A percentile compares a stretch with the other conserved stretches of the same genome.
These are phyloP conservation scores for Channa maculata DNA, from an alignment of 2,113 vertebrate genomes.

Conservation along the genomic window DNA sequence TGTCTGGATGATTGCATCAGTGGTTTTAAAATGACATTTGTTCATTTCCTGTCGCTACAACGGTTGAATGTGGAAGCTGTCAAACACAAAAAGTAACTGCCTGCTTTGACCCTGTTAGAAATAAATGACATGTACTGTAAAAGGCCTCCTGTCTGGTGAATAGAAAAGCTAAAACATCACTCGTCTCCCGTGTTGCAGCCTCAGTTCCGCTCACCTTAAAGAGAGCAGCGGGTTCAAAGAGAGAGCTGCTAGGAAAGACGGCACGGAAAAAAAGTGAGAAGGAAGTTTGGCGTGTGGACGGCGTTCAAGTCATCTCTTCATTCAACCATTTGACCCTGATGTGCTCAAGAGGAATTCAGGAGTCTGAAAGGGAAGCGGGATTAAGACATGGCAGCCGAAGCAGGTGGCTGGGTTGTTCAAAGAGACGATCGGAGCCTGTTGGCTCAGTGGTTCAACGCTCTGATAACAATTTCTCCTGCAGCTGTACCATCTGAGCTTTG, in stretches of 20 bases:
- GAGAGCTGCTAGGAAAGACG: background rate
- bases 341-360: conserved; percentile 77
- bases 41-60: too few species aligned
- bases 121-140: too few species aligned
- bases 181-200: background rate
- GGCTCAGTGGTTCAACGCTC: conserved; percentile 36
- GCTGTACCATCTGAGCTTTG: conserved; percentile 57
- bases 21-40: too few species aligned
- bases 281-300: conserved; percentile 43
- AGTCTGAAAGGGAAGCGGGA: conserved; percentile 66
- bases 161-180: background rate
- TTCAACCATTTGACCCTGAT: conserved; percentile 62
- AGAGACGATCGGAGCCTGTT: conserved; percentile 43
- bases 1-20: too few species aligned
- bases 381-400: conserved; percentile 50
- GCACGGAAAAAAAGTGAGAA: conserved; percentile 2
- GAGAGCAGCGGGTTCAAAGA: conserved; percentile 1
- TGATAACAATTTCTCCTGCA: conserved; percentile 66
- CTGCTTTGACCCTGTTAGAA: too few species aligned
- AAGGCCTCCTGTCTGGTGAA: too few species aligned
- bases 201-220: conserved; percentile 10
- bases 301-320: conserved; percentile 29
- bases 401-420: conserved; percentile 73
- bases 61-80: too few species aligned
- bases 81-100: too few species aligned